A percentile compares a stretch with the other conserved stretches of the same genome.
These are phyloP conservation scores for Rhopalosiphum maidis DNA, from an alignment of 1,140 invertebrate species.

Conservation along the genomic window DNA sequence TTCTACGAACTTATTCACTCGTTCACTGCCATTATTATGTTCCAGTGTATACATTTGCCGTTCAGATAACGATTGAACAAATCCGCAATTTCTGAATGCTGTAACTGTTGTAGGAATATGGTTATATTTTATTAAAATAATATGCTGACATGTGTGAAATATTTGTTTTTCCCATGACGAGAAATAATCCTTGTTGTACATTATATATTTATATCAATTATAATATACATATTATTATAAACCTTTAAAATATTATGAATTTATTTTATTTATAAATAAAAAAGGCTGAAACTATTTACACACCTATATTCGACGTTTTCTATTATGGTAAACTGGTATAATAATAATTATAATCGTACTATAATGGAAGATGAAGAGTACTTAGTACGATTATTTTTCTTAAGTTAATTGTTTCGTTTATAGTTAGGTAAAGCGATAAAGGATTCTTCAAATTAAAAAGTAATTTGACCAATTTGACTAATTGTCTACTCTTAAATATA, in stretches of 20 bases:
- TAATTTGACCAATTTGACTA: background rate
- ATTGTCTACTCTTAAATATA: background rate
- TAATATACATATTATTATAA: background rate
- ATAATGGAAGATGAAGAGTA: no score
- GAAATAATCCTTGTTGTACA: background rate
- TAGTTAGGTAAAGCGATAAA: no score
- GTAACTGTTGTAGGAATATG: background rate
- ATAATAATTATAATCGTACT: no score
- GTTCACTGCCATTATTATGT: background rate
- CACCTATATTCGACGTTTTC: background rate
- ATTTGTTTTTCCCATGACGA: background rate
- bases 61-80: background rate
- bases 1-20: background rate
- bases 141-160: background rate
- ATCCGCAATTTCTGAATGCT: background rate
- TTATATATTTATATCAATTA: no score
- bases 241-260: background rate
- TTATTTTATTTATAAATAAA: conserved; percentile 19
- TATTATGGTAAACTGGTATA: background rate
- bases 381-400: background rate
- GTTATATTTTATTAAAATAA: background rate
- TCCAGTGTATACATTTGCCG: background rate
- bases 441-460: background rate
- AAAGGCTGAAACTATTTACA: background rate
- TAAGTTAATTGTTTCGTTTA: background rate